Percentiles rank a stretch among this genome's conserved stretches.
These are phyloP conservation scores for Nothoprocta pentlandii DNA, from an alignment of 2,113 vertebrate genomes.

Conservation along the genomic window DNA sequence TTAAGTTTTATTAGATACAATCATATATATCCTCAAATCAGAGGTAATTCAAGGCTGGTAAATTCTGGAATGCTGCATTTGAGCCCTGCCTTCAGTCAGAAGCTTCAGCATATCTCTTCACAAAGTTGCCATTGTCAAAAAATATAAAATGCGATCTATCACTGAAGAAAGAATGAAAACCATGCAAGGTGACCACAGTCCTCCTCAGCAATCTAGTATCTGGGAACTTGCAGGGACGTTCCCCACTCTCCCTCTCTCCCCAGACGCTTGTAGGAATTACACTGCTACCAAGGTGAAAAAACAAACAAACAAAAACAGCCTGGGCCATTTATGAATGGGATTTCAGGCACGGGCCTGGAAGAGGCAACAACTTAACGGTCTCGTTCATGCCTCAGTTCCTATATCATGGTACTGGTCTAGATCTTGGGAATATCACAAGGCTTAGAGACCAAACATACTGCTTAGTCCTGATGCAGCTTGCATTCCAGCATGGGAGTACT, in stretches of 20 bases:
- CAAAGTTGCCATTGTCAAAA: conserved; percentile 5
- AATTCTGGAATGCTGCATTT: not conserved
- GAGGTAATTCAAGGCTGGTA: conserved; percentile 14
- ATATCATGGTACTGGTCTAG: not conserved
- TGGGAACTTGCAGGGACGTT: not conserved
- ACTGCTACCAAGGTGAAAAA: not conserved
- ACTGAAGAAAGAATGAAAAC: not conserved
- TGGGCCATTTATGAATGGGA: not conserved
- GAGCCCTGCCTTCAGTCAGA: not conserved
- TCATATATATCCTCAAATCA: conserved; percentile 4
- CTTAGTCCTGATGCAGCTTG: not conserved
- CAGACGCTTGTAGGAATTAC: not conserved
- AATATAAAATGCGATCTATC: not conserved
- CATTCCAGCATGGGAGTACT: not conserved
- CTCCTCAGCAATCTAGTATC: not conserved
- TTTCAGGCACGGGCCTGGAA: not conserved
- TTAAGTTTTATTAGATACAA: conserved; percentile 25
- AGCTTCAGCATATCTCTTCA: not conserved
- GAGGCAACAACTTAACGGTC: not conserved
- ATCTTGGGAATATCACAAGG: not conserved
- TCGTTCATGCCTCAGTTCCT: not conserved
- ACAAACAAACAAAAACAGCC: not conserved
- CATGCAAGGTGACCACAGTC: not conserved
- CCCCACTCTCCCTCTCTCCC: not conserved
- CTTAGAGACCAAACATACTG: not conserved